phyloP scores from a whole-genome alignment of 2,797 vertebrate genomes.

The Pipistrellus kuhlii region DNA sequence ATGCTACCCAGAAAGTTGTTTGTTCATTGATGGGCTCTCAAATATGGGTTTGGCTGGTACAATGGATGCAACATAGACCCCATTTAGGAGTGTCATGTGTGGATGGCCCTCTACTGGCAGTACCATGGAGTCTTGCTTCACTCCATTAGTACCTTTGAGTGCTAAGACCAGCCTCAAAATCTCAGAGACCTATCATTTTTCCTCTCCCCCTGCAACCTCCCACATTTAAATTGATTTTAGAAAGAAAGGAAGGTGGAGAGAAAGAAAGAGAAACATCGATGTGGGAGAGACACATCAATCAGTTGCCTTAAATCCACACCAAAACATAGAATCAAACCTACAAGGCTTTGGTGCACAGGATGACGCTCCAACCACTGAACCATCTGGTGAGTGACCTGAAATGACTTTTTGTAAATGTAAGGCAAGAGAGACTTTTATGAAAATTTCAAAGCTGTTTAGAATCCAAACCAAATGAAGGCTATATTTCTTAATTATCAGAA shows the following conservation, averaged over 20 bases:
- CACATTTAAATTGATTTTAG: not conserved
- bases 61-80: not conserved
- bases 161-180: not conserved
- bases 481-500: conserved; percentile 68
- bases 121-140: not conserved
- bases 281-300: not conserved
- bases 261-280: not conserved
- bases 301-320: not conserved
- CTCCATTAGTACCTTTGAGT: too few relatives aligned
- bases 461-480: conserved; percentile 61
- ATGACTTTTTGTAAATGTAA: conserved; percentile 22
- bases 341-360: not conserved
- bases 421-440: conserved; percentile 12
- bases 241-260: not conserved
- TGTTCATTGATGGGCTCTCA: not conserved
- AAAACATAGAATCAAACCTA: not conserved
- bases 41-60: not conserved
- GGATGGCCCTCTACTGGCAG: not conserved
- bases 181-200: not conserved
- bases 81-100: not conserved
- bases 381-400: not conserved
- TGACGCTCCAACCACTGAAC: not conserved
- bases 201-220: too few relatives aligned
- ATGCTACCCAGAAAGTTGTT: not conserved
- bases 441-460: conserved; percentile 42